Evolutionary conservation across 2,888 invertebrate genomes (phyloP), one percentile per base, ranked within the genome.

Genomic region (Apamea sordens): DNA sequence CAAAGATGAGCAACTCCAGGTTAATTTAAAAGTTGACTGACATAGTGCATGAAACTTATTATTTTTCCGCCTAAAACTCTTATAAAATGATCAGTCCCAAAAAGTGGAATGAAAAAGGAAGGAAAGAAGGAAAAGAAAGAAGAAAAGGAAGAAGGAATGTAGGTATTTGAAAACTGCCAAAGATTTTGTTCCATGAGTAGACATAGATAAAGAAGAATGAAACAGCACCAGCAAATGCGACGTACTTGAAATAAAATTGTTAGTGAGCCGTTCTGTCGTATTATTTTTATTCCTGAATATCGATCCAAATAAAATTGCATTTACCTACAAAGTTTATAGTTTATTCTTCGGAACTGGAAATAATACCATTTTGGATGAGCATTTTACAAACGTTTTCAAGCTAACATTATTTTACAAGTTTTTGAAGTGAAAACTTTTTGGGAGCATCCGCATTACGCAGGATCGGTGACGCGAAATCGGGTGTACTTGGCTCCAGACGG

Each of bases 241-340:
- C 18, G 53, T n/a, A 53, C 24, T 41, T 28, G 10, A 61, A 61
- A 63, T 78, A 63, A 50, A 76, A 44, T 21, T 18, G n/a, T 63
- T 41, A 32, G 41, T 50, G 36, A 50, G 24, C 41, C 41, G 41
- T 79, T 79, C 10, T 53, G 24, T 69, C 24, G 32, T 69, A 69
- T 79, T 79, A 63, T 69, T 79, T 77, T 78, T 41, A 69, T 32
- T 50, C 32, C 15, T 32, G 7, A 44, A 10, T 41, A 77, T 67
- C 11, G 50, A 68, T 67, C 18, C n/a, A 56, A 77, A 24, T 67
- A 2, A 78, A 67, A 71, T 50, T 74, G 72, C 6, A 41, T 15
- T 28, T 41, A 41, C 32, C 69, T 24, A 71, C 28, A 53, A 18
- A 28, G 72, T 53, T 7, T 59, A 41, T 7, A 41, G 28, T 41